Evolutionary conservation across 2,888 invertebrate genomes (phyloP), one percentile per base, ranked within the genome.

Genomic region (Lepas anatifera): DNA sequence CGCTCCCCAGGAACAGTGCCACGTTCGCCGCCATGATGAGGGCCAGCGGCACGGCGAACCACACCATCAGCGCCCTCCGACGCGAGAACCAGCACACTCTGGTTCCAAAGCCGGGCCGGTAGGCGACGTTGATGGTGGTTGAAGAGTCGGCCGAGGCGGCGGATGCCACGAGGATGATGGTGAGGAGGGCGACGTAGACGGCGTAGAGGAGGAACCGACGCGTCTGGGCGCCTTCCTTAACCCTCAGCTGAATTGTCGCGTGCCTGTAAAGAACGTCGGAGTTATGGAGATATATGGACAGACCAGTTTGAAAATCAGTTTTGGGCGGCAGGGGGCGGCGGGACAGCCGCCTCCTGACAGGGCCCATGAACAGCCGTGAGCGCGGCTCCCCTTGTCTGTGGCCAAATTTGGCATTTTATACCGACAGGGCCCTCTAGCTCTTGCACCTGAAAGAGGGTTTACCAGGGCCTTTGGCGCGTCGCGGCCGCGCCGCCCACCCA

Each of bases 11-110:
- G 76, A 83, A 83, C 71, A 82, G 77, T 18, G 78, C 73, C 11
- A 80, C 73, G 73, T 83, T 82, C 52, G 79, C 74, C 16, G 78
- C 68, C 76, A 82, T 78, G 66, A 82, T 77, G 50, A 78, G 73
- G 18, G 77, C 77, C 27, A 82, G 75, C 3, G 84, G 84, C 7
- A 78, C 77, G 4, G 80, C 83, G 74, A 84, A 84, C 76, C 81
- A 83, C 7, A 82, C 74, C 22, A 84, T 75, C 18, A 84, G 77
- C 0, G 83, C 80, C 69, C 78, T 76, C 18, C 80, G 78, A 46
- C 80, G 79, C 13, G 80, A 80, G 74, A 84, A 82, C 84, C 84
- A 84, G 74, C 84, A 84, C 39, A 35, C 58, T 18, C 58, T 18
- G 11, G 48, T 32, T 10, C 70, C 72, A 37, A 72, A 48, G 37